These are phyloP conservation scores for Pelobates fuscus DNA, from an alignment of 2,113 vertebrate species.

Conservation along the genomic window DNA sequence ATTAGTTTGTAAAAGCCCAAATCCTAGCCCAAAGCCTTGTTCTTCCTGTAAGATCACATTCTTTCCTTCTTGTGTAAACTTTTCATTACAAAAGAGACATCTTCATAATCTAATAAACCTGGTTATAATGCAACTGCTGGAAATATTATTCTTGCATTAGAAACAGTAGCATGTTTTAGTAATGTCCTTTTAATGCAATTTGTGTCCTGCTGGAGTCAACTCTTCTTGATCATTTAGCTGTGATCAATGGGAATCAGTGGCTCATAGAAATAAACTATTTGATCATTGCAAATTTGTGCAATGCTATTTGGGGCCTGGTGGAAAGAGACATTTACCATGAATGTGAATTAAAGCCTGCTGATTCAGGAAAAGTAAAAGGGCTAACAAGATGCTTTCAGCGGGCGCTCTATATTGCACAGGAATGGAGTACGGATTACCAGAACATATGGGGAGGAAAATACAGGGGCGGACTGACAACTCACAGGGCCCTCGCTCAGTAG, in stretches of 20 bases:
- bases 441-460: too few species aligned
- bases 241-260: conserved; percentile 74
- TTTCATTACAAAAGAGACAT: conserved; percentile 80
- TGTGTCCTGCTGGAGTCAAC: conserved; percentile 70
- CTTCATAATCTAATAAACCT: conserved; percentile 82
- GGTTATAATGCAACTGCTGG: conserved; percentile 77
- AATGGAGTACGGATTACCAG: too few species aligned
- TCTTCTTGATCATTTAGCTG: conserved; percentile 67
- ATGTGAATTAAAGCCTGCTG: conserved; percentile 53
- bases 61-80: conserved; percentile 75
- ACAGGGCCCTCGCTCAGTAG: too few species aligned
- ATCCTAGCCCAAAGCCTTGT: conserved; percentile 65
- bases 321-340: conserved; percentile 66
- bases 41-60: conserved; percentile 79
- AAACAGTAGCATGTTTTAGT: conserved; percentile 75
- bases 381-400: conserved; percentile 55
- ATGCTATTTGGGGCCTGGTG: conserved; percentile 52
- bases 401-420: too few species aligned
- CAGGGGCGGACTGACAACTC: too few species aligned
- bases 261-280: conserved; percentile 70
- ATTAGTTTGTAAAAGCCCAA: conserved; percentile 79
- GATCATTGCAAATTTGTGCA: conserved; percentile 72
- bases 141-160: conserved; percentile 81
- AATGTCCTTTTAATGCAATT: conserved; percentile 86
- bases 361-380: conserved; percentile 46